Base-by-base conservation (phyloP, 2,113 vertebrate species). In the Thamnophis sirtalis region DNA sequence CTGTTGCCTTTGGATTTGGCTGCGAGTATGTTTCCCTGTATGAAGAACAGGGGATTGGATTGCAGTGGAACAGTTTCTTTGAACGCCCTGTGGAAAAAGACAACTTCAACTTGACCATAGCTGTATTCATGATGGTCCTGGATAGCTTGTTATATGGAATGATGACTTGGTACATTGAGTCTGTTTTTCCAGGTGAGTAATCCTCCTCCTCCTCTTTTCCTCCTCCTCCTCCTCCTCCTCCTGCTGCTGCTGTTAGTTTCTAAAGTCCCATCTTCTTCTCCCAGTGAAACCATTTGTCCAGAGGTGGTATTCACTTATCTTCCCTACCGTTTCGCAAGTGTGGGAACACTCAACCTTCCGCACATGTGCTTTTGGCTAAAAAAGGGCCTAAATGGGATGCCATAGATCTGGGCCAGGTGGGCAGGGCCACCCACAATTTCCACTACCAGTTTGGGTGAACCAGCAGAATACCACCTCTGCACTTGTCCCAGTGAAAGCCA, bases 91-190 rank as follows among this genome's bases (percentile, higher is more conserved):
- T 98, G 95, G 97, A 99, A 96, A 98, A 98, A 92, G 98, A 99
- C 17, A 97, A 98, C 94, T 99, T 98, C 96, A 99, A 97, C 96
- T 98, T 99, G 80, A 99, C 98, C 33, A 98, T 98, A 0, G 97
- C 99, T 3, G 97, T 98, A 17, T 92, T 96, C 91, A 97, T 99
- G 94, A 99, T 99, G 99, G 97, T 99, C 91, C 96, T 99, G 0
- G 99, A 99, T 92, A 96, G 98, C 7, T 97, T 99, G 93, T 95
- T 99, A 0, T 99, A 99, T n/a, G 98, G 98, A 0, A 96, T 99
- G 92, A 98, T 99, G 98, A 99, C 99, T 0, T 99, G 99, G 99
- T 99, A 99, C 96, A 98, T 99, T 8, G 99, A 99, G 94, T 97
- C 98, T 0, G 99, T 99, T 89, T 99, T 99, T 93, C 99, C 99